A percentile compares a stretch with the other conserved stretches of the same genome.
phyloP scores from a whole-genome alignment of 2,113 vertebrate species.

The Myrmophylax atrothorax region DNA sequence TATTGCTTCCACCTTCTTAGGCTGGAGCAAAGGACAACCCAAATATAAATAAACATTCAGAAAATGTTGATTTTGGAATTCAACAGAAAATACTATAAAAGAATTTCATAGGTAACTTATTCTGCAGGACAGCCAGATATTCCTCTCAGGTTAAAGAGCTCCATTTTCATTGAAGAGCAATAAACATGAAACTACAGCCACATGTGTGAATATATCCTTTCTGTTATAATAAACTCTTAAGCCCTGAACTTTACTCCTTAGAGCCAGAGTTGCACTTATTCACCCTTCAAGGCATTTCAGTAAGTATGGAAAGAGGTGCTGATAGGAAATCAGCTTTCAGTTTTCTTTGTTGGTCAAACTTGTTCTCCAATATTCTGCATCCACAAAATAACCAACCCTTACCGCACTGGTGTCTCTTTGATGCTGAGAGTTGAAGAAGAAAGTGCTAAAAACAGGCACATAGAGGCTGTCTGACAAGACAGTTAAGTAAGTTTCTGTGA shows the following conservation, averaged over 20 bases:
- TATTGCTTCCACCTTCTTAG: background rate
- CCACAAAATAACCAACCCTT: slow-evolving; percentile 37
- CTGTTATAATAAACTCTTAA: background rate
- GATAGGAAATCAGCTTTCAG: background rate
- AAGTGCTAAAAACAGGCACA: slow-evolving; percentile 88
- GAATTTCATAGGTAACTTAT: background rate
- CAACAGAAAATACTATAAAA: background rate
- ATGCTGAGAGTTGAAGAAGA: slow-evolving; percentile 86
- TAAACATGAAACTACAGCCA: background rate
- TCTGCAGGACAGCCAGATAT: background rate
- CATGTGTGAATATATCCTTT: background rate
- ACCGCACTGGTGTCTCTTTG: slow-evolving; percentile 80
- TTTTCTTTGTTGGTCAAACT: background rate
- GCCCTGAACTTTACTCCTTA: background rate
- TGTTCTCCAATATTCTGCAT: background rate
- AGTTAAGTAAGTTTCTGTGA: slow-evolving; percentile 89
- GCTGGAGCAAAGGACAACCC: background rate
- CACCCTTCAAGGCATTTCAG: background rate
- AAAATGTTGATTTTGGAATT: background rate
- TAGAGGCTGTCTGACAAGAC: slow-evolving; percentile 88
- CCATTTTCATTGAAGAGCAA: background rate
- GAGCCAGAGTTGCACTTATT: background rate
- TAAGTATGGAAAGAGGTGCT: background rate
- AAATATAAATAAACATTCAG: background rate
- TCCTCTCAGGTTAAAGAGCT: background rate